Percentiles rank a stretch among this genome's conserved stretches.
These are phyloP conservation scores for Ageneiosus marmoratus DNA, from an alignment of 2,113 vertebrate genomes.

Conservation along the genomic window DNA sequence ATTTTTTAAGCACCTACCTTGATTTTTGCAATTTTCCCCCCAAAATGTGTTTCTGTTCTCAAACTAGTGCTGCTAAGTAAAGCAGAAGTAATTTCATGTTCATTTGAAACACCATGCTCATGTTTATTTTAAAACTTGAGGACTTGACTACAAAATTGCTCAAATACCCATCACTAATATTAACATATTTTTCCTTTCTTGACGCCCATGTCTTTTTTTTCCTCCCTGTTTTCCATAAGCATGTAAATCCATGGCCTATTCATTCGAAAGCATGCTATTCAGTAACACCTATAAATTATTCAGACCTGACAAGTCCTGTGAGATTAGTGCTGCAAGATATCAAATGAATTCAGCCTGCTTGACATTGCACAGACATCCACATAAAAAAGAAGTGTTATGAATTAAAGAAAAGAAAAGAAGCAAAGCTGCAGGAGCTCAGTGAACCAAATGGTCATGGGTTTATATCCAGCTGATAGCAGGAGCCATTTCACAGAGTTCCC, in stretches of 20 bases:
- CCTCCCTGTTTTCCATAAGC: not conserved
- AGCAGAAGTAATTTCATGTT: not conserved
- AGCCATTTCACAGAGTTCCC: not conserved
- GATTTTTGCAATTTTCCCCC: not conserved
- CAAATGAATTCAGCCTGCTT: conserved; percentile 15
- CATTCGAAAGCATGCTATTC: not conserved
- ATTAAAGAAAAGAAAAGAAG: not conserved
- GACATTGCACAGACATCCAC: not conserved
- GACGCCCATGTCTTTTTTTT: not conserved
- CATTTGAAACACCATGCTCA: not conserved
- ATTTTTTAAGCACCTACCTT: no score
- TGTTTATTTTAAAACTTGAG: not conserved
- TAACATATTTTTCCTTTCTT: not conserved
- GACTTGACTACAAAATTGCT: not conserved
- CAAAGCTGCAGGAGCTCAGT: not conserved
- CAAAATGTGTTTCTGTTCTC: not conserved
- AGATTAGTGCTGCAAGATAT: conserved; percentile 7
- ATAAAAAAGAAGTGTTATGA: not conserved
- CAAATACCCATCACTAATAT: not conserved
- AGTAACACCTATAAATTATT: conserved; percentile 9
- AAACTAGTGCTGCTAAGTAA: not conserved
- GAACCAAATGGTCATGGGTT: conserved; percentile 10
- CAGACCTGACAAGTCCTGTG: not conserved
- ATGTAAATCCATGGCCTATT: not conserved
- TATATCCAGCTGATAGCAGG: conserved; percentile 26